phyloP scores from a whole-genome alignment of 2,113 vertebrate genomes.

The Gracilinanus agilis region DNA sequence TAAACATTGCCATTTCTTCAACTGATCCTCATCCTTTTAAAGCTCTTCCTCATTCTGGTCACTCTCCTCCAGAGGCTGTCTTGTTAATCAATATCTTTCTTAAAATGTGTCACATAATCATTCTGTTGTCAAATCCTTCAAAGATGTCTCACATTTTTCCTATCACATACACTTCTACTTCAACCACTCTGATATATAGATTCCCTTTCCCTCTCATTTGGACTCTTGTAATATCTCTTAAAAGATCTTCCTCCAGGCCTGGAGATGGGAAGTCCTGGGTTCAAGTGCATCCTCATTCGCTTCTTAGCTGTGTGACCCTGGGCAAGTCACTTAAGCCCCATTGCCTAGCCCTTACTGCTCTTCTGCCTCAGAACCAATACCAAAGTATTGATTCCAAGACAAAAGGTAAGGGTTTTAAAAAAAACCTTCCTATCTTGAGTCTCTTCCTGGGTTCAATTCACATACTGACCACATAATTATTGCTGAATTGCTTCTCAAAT shows the following conservation, averaged over 20 bases:
- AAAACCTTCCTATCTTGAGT: neutral
- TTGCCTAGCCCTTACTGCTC: too few relatives aligned
- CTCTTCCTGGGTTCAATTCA: neutral
- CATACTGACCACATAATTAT: neutral
- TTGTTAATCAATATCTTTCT: neutral
- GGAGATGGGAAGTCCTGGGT: too few relatives aligned
- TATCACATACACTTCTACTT: neutral
- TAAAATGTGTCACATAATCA: neutral
- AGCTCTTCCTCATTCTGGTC: neutral
- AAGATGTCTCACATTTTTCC: neutral
- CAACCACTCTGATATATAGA: neutral
- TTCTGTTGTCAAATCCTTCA: neutral
- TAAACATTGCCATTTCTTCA: neutral
- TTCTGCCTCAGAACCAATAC: too few relatives aligned
- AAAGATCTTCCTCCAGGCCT: neutral
- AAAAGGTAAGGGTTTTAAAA: too few relatives aligned
- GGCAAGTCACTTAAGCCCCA: too few relatives aligned
- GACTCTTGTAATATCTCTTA: neutral
- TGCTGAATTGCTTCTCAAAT: neutral
- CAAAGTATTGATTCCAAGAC: too few relatives aligned
- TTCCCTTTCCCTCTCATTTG: neutral
- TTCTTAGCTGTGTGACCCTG: too few relatives aligned
- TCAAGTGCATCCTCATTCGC: too few relatives aligned
- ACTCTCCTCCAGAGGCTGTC: neutral
- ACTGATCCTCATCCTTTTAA: neutral